A percentile compares a stretch with the other conserved stretches of the same genome.
These are phyloP conservation scores for Microhierax caerulescens DNA, from an alignment of 2,797 vertebrate species.

Conservation along the genomic window DNA sequence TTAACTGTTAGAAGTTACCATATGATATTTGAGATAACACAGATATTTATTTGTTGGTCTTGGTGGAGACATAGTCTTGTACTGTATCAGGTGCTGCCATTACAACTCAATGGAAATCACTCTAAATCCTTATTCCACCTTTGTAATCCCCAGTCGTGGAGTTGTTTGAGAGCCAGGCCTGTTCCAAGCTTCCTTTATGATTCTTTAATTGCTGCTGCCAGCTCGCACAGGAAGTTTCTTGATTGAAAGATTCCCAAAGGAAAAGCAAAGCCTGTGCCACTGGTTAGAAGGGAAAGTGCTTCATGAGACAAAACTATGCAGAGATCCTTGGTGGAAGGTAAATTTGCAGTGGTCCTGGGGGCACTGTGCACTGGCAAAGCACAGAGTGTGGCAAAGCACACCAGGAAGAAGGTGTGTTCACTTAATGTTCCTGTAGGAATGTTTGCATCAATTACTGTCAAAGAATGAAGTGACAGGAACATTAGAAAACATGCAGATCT, in stretches of 20 bases:
- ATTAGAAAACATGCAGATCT: background rate
- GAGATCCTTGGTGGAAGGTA: background rate
- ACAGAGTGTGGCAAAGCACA: too few species aligned
- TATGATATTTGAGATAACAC: background rate
- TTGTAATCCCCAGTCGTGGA: background rate
- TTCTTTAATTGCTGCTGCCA: background rate
- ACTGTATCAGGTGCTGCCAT: background rate
- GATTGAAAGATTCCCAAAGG: conserved; percentile 4
- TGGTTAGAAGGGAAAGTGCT: background rate
- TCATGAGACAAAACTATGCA: background rate
- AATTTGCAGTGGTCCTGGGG: background rate
- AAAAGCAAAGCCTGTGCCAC: background rate
- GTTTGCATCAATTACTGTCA: background rate
- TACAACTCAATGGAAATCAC: background rate
- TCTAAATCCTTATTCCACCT: background rate
- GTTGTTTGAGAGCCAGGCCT: background rate
- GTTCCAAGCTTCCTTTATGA: background rate
- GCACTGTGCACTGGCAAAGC: background rate
- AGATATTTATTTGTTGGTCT: background rate
- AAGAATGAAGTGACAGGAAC: background rate
- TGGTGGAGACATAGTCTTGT: background rate
- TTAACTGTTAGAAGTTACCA: background rate
- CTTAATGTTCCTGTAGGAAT: background rate
- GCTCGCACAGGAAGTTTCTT: background rate
- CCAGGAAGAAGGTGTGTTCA: background rate